Percentiles rank a stretch among this genome's conserved stretches.
These are phyloP conservation scores for Dysdera silvatica DNA, from an alignment of 1,140 invertebrate genomes.

Conservation along the genomic window DNA sequence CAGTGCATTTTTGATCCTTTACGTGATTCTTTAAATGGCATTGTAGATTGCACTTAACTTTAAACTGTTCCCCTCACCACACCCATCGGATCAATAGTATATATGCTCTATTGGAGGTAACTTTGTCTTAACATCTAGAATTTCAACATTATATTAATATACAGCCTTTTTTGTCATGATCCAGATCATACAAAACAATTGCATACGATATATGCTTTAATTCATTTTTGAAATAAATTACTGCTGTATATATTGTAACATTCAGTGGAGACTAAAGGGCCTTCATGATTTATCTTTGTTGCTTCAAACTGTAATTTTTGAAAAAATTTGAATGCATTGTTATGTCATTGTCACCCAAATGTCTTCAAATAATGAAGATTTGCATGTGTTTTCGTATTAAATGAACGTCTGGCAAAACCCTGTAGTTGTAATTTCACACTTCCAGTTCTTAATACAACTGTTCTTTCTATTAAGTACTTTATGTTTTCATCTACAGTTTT, in stretches of 20 bases:
- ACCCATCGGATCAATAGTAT: background rate
- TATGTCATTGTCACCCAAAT: background rate
- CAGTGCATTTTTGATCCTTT: too few relatives aligned
- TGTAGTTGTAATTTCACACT: too few relatives aligned
- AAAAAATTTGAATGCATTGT: background rate
- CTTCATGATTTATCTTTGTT: background rate
- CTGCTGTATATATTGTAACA: background rate
- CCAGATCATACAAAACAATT: background rate
- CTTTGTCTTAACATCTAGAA: background rate
- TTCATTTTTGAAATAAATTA: background rate
- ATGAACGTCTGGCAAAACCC: background rate
- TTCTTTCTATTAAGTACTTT: too few relatives aligned
- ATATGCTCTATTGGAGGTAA: background rate
- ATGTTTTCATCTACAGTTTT: too few relatives aligned
- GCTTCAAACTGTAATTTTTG: background rate
- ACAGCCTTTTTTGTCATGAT: background rate
- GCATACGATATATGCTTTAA: background rate
- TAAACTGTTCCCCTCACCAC: too few relatives aligned
- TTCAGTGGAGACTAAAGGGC: background rate
- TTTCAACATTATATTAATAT: background rate
- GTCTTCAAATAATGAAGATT: background rate
- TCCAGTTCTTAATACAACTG: too few relatives aligned
- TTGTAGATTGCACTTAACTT: background rate
- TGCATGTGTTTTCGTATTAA: background rate
- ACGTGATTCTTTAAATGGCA: background rate